Evolutionary conservation across 2,888 invertebrate species (phyloP).

Genomic region (Mycogona germanica): DNA sequence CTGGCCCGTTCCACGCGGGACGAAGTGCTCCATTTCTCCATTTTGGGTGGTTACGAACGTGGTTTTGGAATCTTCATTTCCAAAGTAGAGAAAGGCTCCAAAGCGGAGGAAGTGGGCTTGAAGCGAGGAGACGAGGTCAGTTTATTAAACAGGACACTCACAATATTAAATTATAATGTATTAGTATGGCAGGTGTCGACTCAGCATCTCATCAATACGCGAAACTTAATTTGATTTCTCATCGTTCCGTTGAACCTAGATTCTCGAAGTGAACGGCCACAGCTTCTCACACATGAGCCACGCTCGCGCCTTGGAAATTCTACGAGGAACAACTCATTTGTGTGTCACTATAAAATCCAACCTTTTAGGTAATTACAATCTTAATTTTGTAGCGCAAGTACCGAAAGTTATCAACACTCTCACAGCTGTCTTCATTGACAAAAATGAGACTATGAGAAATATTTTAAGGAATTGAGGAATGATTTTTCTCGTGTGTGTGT

Average conservation of each 20-base stretch:
- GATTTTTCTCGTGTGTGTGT: conserved; percentile 13
- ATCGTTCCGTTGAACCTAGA: conserved; percentile 35
- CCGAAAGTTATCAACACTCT: no score
- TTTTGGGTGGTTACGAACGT: conserved; percentile 85
- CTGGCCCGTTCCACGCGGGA: conserved; percentile 84
- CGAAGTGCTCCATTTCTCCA: conserved; percentile 79
- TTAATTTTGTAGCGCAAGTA: no score
- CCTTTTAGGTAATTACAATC: conserved; percentile 63
- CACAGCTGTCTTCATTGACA: no score
- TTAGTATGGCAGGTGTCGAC: no score
- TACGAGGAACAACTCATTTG: conserved; percentile 87
- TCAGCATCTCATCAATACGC: no score
- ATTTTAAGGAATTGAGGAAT: no score
- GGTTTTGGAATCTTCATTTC: conserved; percentile 90
- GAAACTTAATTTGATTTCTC: not conserved
- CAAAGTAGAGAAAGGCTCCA: conserved; percentile 83
- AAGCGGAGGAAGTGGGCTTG: conserved; percentile 89
- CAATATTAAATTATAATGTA: not conserved
- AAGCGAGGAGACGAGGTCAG: conserved; percentile 81
- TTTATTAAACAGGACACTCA: no score
- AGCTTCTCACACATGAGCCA: conserved; percentile 89
- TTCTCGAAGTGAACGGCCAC: conserved; percentile 94
- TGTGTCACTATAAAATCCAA: conserved; percentile 96
- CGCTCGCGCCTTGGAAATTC: conserved; percentile 80
- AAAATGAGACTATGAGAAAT: no score